Evolutionary conservation across 2,888 invertebrate genomes (phyloP).

Genomic region (Periphyllus acericola): DNA sequence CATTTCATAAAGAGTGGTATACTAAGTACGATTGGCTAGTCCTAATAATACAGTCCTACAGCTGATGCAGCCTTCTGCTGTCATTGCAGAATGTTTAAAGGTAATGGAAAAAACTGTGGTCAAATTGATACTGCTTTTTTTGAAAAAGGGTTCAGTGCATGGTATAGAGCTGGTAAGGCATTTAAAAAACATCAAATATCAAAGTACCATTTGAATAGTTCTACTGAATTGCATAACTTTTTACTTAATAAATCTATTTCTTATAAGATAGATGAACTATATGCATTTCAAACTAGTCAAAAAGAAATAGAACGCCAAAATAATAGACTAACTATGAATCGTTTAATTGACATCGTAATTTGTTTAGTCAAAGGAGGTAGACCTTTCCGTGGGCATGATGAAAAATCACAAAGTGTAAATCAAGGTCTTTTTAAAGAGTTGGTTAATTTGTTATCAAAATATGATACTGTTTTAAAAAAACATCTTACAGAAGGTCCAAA

Average conservation of each 20-base stretch:
- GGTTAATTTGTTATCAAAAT: conserved; percentile 15
- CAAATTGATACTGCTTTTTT: conserved; percentile 29
- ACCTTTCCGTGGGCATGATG: conserved; percentile 13
- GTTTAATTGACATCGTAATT: conserved; percentile 22
- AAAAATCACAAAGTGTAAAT: neutral
- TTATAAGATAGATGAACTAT: conserved; percentile 17
- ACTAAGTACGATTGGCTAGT: conserved; percentile 31
- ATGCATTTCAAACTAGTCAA: conserved; percentile 10
- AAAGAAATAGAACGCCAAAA: conserved; percentile 21
- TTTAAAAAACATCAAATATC: conserved; percentile 21
- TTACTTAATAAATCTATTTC: conserved; percentile 4
- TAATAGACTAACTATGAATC: conserved; percentile 5
- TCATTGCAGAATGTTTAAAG: conserved; percentile 27
- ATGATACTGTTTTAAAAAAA: conserved; percentile 6
- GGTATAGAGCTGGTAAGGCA: conserved; percentile 19
- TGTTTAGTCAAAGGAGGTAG: conserved; percentile 16
- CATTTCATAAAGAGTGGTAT: conserved; percentile 30
- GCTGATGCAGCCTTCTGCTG: conserved; percentile 13
- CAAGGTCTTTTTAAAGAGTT: conserved; percentile 14
- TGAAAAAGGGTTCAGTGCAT: conserved; percentile 16
- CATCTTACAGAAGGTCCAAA: neutral
- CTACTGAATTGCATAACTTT: conserved; percentile 14
- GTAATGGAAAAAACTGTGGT: conserved; percentile 24
- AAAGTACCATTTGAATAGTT: conserved; percentile 33
- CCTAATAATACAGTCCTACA: conserved; percentile 21